These are phyloP conservation scores for Mesembrinibis cayennensis DNA, from an alignment of 2,113 vertebrate species.

Conservation along the genomic window DNA sequence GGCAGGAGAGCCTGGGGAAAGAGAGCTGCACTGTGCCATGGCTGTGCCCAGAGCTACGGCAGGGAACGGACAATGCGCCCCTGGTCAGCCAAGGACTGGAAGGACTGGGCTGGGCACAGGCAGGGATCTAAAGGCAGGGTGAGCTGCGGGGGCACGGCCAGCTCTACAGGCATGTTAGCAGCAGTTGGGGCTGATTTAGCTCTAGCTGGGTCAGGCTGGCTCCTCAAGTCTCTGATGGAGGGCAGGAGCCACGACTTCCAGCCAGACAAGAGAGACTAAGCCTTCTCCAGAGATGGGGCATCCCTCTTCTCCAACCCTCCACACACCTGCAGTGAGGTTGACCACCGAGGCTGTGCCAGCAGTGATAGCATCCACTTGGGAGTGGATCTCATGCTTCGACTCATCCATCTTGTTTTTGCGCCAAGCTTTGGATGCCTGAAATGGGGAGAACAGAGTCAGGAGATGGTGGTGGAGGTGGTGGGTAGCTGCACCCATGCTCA, in stretches of 20 bases:
- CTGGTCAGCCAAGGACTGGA: neutral
- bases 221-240: neutral
- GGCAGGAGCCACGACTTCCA: neutral
- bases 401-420: slow-evolving; percentile 99
- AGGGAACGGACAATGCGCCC: accelerated
- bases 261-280: neutral
- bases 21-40: neutral
- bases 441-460: neutral
- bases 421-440: slow-evolving; percentile 95
- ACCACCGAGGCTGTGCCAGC: slow-evolving; percentile 96
- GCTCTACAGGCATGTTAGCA: neutral
- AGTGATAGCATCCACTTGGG: slow-evolving; percentile 97
- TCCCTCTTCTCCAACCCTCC: neutral
- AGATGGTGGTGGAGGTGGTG: neutral
- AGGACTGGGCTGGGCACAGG: neutral
- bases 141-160: neutral
- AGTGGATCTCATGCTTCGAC: slow-evolving; percentile 98
- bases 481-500: neutral
- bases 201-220: neutral
- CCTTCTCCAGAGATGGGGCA: neutral
- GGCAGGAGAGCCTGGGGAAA: neutral
- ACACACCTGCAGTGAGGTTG: slow-evolving; percentile 90
- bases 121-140: neutral
- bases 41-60: too few species aligned
- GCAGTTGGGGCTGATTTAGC: neutral